Evolutionary conservation across 2,888 invertebrate genomes (phyloP).

Genomic region (Stegana nigrithorax): DNA sequence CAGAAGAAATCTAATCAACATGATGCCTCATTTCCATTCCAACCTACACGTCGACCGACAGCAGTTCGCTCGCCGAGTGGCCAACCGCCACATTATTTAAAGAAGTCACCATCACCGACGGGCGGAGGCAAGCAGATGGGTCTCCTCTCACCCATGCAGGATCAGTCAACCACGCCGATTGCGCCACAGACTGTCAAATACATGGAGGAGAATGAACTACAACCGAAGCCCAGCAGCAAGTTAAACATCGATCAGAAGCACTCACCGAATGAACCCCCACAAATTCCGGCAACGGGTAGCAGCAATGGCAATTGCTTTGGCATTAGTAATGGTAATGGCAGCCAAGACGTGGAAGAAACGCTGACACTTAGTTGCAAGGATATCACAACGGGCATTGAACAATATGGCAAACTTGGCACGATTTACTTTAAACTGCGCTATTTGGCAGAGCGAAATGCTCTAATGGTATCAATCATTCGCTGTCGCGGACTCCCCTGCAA

Average conservation of each 20-base stretch:
- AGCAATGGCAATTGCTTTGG: constrained; percentile 42
- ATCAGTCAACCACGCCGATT: constrained; percentile 63
- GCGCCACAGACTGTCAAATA: constrained; percentile 63
- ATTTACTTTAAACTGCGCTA: constrained; percentile 92
- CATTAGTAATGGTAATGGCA: constrained; percentile 1
- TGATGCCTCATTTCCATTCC: constrained; percentile 67
- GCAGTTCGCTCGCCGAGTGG: constrained; percentile 88
- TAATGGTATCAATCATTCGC: constrained; percentile 91
- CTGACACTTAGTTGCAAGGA: constrained; percentile 37
- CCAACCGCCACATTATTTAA: constrained; percentile 83
- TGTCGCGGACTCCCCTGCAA: constrained; percentile 86
- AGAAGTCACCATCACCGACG: constrained; percentile 93
- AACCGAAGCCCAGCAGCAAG: constrained; percentile 46
- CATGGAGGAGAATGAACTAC: constrained; percentile 65
- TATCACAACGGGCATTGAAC: constrained; percentile 46
- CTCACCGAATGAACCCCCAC: constrained; percentile 50
- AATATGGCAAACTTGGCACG: constrained; percentile 82
- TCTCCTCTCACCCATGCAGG: constrained; percentile 63
- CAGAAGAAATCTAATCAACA: constrained; percentile 66
- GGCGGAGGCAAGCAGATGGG: constrained; percentile 67
- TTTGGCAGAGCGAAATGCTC: constrained; percentile 88
- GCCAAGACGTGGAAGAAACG: constrained; percentile 33
- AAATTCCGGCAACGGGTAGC: constrained; percentile 39
- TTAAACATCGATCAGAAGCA: constrained; percentile 46
- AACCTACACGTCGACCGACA: constrained; percentile 69